These are phyloP conservation scores for Antechinus flavipes DNA, from an alignment of 2,113 vertebrate genomes.

Conservation along the genomic window DNA sequence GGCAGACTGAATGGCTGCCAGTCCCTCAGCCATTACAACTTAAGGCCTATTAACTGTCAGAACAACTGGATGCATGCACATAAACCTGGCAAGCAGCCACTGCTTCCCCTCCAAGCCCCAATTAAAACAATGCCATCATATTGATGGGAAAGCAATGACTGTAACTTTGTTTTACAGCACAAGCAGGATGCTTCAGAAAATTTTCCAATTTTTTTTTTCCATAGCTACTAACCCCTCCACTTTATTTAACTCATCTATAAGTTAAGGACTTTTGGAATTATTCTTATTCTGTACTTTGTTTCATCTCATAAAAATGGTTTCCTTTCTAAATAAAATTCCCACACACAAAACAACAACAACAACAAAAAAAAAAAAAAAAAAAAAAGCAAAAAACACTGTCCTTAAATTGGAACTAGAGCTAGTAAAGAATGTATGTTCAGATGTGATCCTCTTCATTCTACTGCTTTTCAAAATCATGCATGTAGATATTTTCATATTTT, in stretches of 20 bases:
- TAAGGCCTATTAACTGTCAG: constrained; percentile 17
- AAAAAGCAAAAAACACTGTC: background rate
- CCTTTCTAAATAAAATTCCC: constrained; percentile 27
- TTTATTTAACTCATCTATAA: constrained; percentile 51
- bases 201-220: constrained; percentile 31
- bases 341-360: background rate
- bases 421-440: constrained; percentile 8
- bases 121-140: constrained; percentile 27
- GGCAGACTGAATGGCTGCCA: background rate
- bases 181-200: constrained; percentile 38
- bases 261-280: constrained; percentile 36
- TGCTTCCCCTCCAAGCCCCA: constrained; percentile 12
- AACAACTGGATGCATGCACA: constrained; percentile 54
- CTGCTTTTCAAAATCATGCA: background rate
- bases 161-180: background rate
- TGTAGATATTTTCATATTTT: background rate
- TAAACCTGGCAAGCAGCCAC: constrained; percentile 40
- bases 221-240: constrained; percentile 9
- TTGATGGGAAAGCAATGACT: background rate
- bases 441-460: constrained; percentile 13
- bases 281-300: constrained; percentile 32
- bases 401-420: background rate
- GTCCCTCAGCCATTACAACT: constrained; percentile 39
- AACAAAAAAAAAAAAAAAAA: background rate
- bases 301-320: constrained; percentile 24